Evolutionary conservation across 2,113 vertebrate species (phyloP).

Genomic region (Pelecanoides urinatrix): DNA sequence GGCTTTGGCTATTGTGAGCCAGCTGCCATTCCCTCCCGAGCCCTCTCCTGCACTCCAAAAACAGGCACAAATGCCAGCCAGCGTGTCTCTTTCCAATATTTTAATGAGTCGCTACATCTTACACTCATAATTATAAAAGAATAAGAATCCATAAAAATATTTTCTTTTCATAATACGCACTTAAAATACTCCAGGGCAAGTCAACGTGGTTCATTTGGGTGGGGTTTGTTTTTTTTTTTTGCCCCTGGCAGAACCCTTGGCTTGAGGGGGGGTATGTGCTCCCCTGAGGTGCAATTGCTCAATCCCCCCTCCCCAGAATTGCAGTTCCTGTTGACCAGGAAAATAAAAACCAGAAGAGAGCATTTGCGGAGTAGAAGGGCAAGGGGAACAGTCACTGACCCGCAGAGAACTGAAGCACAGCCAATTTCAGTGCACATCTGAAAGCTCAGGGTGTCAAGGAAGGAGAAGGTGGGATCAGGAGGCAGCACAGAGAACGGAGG

Average conservation of each 20-base stretch:
- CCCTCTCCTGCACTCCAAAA: neutral
- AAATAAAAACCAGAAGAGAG: slow-evolving; percentile 41
- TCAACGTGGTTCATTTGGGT: slow-evolving; percentile 64
- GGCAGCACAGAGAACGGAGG: neutral
- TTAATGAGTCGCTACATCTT: slow-evolving; percentile 84
- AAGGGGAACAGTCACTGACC: slow-evolving; percentile 62
- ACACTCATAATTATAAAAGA: slow-evolving; percentile 88
- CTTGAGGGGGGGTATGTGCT: slow-evolving; percentile 13
- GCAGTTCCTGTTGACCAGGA: slow-evolving; percentile 46
- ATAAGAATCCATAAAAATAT: slow-evolving; percentile 98
- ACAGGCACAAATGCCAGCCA: neutral
- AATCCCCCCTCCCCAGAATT: slow-evolving; percentile 11
- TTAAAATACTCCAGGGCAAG: slow-evolving; percentile 84
- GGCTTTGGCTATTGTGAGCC: neutral
- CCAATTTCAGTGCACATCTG: slow-evolving; percentile 43
- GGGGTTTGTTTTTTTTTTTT: neutral
- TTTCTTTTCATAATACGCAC: slow-evolving; percentile 93
- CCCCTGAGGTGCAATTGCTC: slow-evolving; percentile 62
- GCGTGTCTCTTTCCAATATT: slow-evolving; percentile 62
- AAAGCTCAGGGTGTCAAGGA: neutral
- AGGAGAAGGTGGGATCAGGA: neutral
- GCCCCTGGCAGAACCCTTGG: slow-evolving; percentile 57
- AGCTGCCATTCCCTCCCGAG: neutral
- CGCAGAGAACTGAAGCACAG: slow-evolving; percentile 64
- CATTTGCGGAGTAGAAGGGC: neutral